Evolutionary conservation across 1,140 invertebrate genomes (phyloP).

Genomic region (Copidosoma floridanum): DNA sequence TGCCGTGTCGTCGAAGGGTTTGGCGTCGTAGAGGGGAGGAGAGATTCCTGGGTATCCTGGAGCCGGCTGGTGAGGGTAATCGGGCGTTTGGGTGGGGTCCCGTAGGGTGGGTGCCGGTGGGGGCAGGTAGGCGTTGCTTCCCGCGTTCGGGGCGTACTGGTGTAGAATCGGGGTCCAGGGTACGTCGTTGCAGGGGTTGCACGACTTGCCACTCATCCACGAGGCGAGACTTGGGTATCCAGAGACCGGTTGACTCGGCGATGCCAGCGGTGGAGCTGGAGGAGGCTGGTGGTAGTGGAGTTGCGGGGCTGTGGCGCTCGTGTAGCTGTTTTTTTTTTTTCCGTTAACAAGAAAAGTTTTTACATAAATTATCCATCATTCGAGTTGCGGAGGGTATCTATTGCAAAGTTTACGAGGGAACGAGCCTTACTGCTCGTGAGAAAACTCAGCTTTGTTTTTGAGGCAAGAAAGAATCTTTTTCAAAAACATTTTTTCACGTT

Average conservation of each 20-base stretch:
- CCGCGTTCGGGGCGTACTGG: slow-evolving; percentile 11
- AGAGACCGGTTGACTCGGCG: too few relatives aligned
- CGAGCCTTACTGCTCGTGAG: too few relatives aligned
- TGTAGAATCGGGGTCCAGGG: slow-evolving; percentile 73
- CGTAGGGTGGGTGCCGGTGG: slow-evolving; percentile 26
- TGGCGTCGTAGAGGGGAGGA: slow-evolving; percentile 40
- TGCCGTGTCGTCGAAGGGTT: slow-evolving; percentile 29
- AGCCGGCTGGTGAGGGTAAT: slow-evolving; percentile 27
- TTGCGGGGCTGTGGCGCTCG: not conserved
- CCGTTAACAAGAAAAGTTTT: too few relatives aligned
- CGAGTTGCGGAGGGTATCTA: too few relatives aligned
- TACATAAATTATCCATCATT: too few relatives aligned
- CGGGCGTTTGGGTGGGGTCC: slow-evolving; percentile 8
- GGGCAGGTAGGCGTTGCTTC: not conserved
- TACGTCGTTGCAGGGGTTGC: slow-evolving; percentile 72
- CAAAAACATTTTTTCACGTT: too few relatives aligned
- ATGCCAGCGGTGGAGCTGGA: too few relatives aligned
- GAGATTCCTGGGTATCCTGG: slow-evolving; percentile 35
- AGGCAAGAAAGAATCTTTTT: too few relatives aligned
- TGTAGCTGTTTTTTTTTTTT: slow-evolving; percentile 5
- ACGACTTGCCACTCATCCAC: slow-evolving; percentile 52
- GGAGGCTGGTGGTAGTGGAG: slow-evolving; percentile 25
- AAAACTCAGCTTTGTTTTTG: too few relatives aligned
- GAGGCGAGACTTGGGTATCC: slow-evolving; percentile 15
- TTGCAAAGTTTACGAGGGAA: too few relatives aligned